phyloP scores from a whole-genome alignment of 2,797 vertebrate species.

The Simalia tracyae region DNA sequence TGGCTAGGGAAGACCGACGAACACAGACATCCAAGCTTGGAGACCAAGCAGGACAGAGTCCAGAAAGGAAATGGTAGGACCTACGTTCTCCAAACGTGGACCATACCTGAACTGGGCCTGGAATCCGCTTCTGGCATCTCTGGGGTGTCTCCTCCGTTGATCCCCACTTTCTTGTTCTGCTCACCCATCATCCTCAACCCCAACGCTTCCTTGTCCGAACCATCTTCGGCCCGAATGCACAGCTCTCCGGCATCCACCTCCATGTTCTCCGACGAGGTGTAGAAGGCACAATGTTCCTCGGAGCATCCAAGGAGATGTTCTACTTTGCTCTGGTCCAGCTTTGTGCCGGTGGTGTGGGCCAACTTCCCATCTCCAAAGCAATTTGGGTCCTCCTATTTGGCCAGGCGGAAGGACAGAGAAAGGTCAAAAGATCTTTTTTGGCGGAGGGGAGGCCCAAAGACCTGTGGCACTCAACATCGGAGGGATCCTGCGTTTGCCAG shows the following conservation, averaged over 20 bases:
- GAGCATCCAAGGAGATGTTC: neutral
- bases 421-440: neutral
- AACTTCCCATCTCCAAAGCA: neutral
- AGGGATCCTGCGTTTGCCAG: neutral
- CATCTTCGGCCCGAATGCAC: neutral
- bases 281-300: neutral
- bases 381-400: neutral
- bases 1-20: neutral
- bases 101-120: slow-evolving; percentile 84
- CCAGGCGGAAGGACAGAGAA: neutral
- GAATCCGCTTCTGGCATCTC: slow-evolving; percentile 81
- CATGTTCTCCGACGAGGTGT: slow-evolving; percentile 43
- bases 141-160: slow-evolving; percentile 62
- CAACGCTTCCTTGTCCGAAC: neutral
- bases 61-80: neutral
- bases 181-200: neutral
- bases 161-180: neutral
- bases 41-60: neutral
- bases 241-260: slow-evolving; percentile 25
- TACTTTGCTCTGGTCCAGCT: slow-evolving; percentile 9
- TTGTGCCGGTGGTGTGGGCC: neutral
- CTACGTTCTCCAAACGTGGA: neutral
- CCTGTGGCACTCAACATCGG: neutral
- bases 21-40: neutral
- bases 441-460: neutral